Conservation (phyloP, 2,888 invertebrate genomes). For the Drosophila mimetica region DNA sequence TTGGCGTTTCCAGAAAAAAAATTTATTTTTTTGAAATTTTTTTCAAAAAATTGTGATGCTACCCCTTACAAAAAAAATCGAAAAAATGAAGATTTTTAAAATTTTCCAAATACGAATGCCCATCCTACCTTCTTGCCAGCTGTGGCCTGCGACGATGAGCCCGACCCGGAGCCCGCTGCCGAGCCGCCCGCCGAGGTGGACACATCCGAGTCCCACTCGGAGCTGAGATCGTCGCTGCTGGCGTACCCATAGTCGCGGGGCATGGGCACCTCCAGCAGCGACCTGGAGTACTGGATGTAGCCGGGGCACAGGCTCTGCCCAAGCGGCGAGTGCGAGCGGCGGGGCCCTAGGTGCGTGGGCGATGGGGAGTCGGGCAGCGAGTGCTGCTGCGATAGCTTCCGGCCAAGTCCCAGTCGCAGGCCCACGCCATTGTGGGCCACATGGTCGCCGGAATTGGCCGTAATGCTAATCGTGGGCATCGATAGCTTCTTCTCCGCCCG, state of each 20-base stretch:
- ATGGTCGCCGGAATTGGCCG: slow-evolving; percentile 65
- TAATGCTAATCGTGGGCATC: slow-evolving; percentile 77
- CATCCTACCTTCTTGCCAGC: slow-evolving; percentile 54
- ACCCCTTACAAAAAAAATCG: no score
- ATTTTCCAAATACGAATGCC: no score
- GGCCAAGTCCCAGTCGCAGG: slow-evolving; percentile 66
- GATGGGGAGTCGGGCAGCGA: slow-evolving; percentile 41
- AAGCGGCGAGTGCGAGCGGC: slow-evolving; percentile 83
- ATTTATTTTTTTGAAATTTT: no score
- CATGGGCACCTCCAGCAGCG: slow-evolving; percentile 90
- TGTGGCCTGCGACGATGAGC: slow-evolving; percentile 43
- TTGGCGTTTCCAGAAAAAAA: no score
- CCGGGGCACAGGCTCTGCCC: slow-evolving; percentile 86
- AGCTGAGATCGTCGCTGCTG: slow-evolving; percentile 95
- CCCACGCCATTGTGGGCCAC: slow-evolving; percentile 50
- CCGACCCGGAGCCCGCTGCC: slow-evolving; percentile 19
- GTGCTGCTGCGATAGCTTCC: slow-evolving; percentile 61
- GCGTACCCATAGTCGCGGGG: slow-evolving; percentile 93
- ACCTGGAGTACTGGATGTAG: slow-evolving; percentile 92
- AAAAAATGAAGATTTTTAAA: no score
- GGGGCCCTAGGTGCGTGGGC: slow-evolving; percentile 35
- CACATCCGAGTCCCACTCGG: slow-evolving; percentile 95
- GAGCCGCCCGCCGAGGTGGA: slow-evolving; percentile 63
- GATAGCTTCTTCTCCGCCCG: slow-evolving; percentile 72
- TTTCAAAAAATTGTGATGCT: no score